Evolutionary conservation across 2,113 vertebrate genomes (phyloP).

Genomic region (Neotragus pygmaeus): DNA sequence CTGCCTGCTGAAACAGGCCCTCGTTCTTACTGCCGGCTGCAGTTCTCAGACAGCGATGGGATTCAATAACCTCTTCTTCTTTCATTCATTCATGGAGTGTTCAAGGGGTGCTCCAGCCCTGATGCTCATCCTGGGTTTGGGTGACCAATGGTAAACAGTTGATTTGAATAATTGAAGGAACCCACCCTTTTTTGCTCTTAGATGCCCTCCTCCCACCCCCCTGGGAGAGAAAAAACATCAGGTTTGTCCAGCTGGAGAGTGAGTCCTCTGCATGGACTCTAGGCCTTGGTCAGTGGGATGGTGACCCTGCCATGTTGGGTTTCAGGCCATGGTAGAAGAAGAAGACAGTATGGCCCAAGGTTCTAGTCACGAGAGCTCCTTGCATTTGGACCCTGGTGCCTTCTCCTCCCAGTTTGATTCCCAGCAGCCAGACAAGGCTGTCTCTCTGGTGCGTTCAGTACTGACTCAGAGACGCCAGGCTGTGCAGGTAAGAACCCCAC

Average conservation of each 20-base stretch:
- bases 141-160: neutral
- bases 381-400: neutral
- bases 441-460: conserved; percentile 74
- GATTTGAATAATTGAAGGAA: neutral
- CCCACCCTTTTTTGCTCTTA: neutral
- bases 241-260: neutral
- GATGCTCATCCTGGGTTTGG: neutral
- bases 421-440: conserved; percentile 49
- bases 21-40: neutral
- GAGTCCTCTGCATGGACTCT: neutral
- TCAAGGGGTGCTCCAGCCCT: neutral
- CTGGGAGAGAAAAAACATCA: neutral
- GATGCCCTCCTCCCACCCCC: neutral
- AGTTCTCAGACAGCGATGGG: neutral
- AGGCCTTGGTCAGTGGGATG: neutral
- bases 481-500: conserved; percentile 71
- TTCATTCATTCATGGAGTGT: neutral
- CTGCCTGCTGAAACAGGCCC: neutral
- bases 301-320: conserved; percentile 61
- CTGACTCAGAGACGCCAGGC: conserved; percentile 72
- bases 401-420: conserved; percentile 41
- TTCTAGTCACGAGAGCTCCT: conserved; percentile 28
- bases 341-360: conserved; percentile 47
- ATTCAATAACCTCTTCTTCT: neutral
- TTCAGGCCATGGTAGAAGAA: conserved; percentile 77